Base-by-base conservation (phyloP, 2,888 invertebrate genomes). In the Cephalotes varians region DNA sequence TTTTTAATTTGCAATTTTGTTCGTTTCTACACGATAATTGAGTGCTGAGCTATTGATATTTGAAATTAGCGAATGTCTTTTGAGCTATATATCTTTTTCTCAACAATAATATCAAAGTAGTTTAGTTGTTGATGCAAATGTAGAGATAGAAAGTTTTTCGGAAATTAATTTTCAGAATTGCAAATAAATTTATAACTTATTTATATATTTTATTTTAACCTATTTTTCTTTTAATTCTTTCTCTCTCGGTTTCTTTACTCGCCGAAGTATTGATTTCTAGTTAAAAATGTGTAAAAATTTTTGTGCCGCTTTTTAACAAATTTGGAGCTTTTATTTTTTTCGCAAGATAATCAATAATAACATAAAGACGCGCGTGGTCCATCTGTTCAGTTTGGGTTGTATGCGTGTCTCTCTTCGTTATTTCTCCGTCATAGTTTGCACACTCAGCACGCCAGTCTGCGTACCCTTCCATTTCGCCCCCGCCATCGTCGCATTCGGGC, bases 341-440 rank as follows among this genome's bases (percentile, higher is more conserved):
- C n/a, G 25, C 40, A 44, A 5, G 12, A 1, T 60, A 15, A 37
- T 37, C 40, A 37, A 49, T 21, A 28, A 28, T 76, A 37, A 60
- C 49, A 7, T 65, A 49, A 69, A 10, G 18, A 40, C 40, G 15
- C 34, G 21, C 12, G 31, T 49, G n/a, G 37, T 31, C 37, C 12
- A n/a, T 54, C 25, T 40, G 56, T 44, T 34, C 69, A 44, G 15
- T 67, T n/a, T n/a, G n/a, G n/a, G n/a, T n/a, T n/a, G n/a, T n/a
- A n/a, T n/a, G n/a, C n/a, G n/a, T 56, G 37, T 34, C 37, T 49
- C 31, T 62, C 44, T 60, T 67, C 72, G 82, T 84, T 86, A 90
- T 90, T 87, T 87, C 90, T 88, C 84, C 74, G 73, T 85, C 87
- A 85, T 86, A 86, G 76, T 51, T 64, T 77, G 76, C 60, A 69